These are phyloP conservation scores for Redunca redunca DNA, from an alignment of 2,113 vertebrate species.

Conservation along the genomic window DNA sequence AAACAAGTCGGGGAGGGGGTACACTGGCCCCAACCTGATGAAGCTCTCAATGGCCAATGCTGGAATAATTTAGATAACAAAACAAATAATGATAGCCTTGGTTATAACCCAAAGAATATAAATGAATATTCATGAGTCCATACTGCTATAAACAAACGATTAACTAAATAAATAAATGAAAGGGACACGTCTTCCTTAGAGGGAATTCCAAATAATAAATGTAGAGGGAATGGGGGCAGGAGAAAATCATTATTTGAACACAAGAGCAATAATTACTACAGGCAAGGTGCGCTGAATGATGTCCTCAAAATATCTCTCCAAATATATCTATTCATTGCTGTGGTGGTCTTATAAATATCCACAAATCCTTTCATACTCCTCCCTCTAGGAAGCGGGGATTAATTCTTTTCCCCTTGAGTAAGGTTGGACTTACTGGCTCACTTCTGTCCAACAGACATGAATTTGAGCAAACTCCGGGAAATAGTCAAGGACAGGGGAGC, in stretches of 20 bases:
- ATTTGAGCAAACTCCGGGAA: background rate
- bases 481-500: background rate
- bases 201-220: background rate
- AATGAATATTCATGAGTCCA: background rate
- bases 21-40: background rate
- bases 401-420: background rate
- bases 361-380: background rate
- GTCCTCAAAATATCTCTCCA: background rate
- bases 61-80: background rate
- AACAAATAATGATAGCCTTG: background rate
- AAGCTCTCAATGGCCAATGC: background rate
- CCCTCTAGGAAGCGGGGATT: background rate
- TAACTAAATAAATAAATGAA: background rate
- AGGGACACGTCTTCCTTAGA: background rate
- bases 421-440: background rate
- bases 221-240: background rate
- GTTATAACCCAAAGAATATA: background rate
- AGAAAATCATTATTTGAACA: background rate
- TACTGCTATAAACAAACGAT: background rate
- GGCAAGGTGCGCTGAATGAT: background rate
- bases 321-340: background rate
- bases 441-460: background rate
- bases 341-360: background rate
- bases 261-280: background rate
- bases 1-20: background rate